phyloP scores from a whole-genome alignment of 2,888 invertebrate genomes.

The Sesia apiformis region DNA sequence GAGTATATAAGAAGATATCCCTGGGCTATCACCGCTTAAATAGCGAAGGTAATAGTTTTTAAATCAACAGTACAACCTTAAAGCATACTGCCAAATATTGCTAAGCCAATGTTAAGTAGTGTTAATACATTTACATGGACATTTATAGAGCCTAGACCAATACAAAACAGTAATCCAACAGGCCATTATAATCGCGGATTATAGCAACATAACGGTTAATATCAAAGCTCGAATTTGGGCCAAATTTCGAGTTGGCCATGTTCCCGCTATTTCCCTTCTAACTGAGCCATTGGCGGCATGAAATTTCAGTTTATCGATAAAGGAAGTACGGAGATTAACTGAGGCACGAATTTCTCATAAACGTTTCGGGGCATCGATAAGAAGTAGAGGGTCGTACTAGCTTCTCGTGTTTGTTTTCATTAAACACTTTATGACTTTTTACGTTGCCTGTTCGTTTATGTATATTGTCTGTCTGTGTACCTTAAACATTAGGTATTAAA shows the following conservation, averaged over 20 bases:
- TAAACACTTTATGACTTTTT: background rate
- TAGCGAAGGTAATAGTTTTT: too few species aligned
- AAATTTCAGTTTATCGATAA: constrained; percentile 57
- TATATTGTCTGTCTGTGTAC: too few species aligned
- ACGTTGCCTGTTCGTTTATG: background rate
- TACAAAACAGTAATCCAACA: background rate
- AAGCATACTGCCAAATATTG: too few species aligned
- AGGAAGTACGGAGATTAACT: constrained; percentile 61
- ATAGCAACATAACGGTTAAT: background rate
- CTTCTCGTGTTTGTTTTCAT: background rate
- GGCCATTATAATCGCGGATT: background rate
- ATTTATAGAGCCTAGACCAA: too few species aligned
- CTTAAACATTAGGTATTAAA: too few species aligned
- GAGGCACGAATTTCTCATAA: constrained; percentile 62
- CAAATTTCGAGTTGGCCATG: constrained; percentile 2
- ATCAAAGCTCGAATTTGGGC: background rate
- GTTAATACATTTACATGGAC: too few species aligned
- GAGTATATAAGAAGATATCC: too few species aligned
- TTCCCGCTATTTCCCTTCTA: constrained; percentile 20
- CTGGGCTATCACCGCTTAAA: too few species aligned
- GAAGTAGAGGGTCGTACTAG: constrained; percentile 3
- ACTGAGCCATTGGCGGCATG: constrained; percentile 26
- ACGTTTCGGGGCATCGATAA: constrained; percentile 56
- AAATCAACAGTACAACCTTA: too few species aligned
- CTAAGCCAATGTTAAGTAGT: too few species aligned